Percentiles rank a stretch among this genome's conserved stretches.
Conservation (phyloP, 2,113 vertebrate genomes). For the Phasianus colchicus region DNA sequence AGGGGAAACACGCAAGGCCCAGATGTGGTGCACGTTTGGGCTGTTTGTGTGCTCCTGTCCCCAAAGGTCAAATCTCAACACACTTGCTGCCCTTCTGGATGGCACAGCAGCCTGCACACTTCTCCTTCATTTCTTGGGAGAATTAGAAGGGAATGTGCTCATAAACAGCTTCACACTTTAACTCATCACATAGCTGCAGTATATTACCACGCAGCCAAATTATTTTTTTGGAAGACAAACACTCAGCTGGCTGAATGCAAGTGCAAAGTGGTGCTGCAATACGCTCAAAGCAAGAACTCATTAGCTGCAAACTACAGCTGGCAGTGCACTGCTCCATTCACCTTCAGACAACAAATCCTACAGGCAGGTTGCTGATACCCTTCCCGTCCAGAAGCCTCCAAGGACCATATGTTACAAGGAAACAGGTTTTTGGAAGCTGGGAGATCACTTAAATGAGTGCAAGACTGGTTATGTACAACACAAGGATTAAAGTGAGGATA, state of each 20-base stretch:
- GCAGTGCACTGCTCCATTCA: background rate
- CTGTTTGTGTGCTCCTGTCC: background rate
- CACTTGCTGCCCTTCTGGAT: background rate
- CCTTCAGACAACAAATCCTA: background rate
- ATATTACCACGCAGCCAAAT: background rate
- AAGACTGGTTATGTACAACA: background rate
- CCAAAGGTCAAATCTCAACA: background rate
- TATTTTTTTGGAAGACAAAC: background rate
- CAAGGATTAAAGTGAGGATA: background rate
- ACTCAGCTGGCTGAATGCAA: background rate
- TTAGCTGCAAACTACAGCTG: background rate
- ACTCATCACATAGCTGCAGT: slow-evolving; percentile 16
- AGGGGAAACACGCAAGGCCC: background rate
- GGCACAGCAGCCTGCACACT: background rate
- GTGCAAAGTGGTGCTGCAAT: background rate
- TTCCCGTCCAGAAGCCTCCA: background rate
- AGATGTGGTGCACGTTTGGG: background rate
- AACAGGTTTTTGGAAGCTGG: background rate
- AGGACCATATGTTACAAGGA: background rate
- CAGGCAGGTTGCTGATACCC: background rate
- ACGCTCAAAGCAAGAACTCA: background rate
- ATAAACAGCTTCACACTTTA: slow-evolving; percentile 33
- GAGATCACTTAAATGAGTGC: background rate
- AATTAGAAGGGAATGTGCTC: background rate
- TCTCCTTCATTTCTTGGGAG: background rate